A percentile compares a stretch with the other conserved stretches of the same genome.
These are phyloP conservation scores for Xyrauchen texanus DNA, from an alignment of 2,113 vertebrate genomes.

Conservation along the genomic window DNA sequence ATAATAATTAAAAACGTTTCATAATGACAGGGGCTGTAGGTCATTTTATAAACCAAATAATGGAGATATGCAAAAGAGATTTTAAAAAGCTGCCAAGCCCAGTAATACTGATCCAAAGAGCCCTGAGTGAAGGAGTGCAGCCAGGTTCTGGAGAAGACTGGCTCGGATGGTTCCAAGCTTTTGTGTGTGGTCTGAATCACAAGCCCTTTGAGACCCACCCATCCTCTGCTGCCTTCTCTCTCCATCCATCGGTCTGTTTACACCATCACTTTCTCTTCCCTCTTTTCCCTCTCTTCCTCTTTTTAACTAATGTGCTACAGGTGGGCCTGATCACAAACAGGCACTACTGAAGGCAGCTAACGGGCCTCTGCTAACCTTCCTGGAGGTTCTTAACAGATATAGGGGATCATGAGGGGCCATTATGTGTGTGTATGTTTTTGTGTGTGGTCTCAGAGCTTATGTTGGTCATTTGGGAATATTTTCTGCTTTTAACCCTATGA, in stretches of 20 bases:
- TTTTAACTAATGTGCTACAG: slow-evolving; percentile 42
- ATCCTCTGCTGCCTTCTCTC: slow-evolving; percentile 20
- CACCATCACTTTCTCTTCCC: slow-evolving; percentile 48
- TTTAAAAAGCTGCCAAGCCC: background rate
- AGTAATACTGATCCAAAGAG: background rate
- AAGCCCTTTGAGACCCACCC: slow-evolving; percentile 36
- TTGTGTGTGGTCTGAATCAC: slow-evolving; percentile 51
- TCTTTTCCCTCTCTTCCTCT: slow-evolving; percentile 34
- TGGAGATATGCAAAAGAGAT: background rate
- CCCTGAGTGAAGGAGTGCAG: background rate
- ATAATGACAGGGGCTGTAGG: background rate
- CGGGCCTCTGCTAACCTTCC: background rate
- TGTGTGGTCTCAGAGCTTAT: slow-evolving; percentile 26
- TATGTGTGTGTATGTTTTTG: slow-evolving; percentile 30
- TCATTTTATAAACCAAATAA: slow-evolving; percentile 16
- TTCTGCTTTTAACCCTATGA: background rate
- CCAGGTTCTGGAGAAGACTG: background rate
- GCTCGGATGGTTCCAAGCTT: slow-evolving; percentile 15
- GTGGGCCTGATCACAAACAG: slow-evolving; percentile 51
- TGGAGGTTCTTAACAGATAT: background rate
- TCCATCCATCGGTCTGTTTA: slow-evolving; percentile 46
- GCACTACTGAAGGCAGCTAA: background rate
- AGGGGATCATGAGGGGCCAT: background rate
- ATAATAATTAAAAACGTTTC: background rate
- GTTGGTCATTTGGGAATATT: background rate